A percentile compares a stretch with the other conserved stretches of the same genome.
phyloP scores from a whole-genome alignment of 2,797 vertebrate genomes.

The Siniperca obscura region DNA sequence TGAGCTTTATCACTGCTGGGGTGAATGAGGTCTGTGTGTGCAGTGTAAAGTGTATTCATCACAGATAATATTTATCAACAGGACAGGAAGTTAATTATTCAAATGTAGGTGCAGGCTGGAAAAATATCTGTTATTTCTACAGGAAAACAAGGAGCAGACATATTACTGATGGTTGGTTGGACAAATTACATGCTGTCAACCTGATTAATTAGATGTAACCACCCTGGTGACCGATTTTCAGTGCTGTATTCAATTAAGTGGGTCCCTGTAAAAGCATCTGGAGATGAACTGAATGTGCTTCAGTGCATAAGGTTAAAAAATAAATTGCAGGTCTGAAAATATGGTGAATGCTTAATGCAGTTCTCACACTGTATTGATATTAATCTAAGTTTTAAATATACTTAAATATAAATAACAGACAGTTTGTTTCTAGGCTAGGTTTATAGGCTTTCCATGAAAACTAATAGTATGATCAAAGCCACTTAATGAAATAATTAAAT shows the following conservation, averaged over 20 bases:
- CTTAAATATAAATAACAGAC: neutral
- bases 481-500: neutral
- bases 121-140: constrained; percentile 39
- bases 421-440: neutral
- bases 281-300: constrained; percentile 45
- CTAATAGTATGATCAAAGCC: neutral
- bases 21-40: constrained; percentile 23
- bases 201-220: constrained; percentile 65
- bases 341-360: constrained; percentile 1
- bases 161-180: constrained; percentile 58
- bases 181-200: constrained; percentile 61
- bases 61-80: constrained; percentile 49
- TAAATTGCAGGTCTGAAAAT: constrained; percentile 31
- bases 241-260: constrained; percentile 53
- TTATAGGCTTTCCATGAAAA: neutral
- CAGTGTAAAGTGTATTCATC: constrained; percentile 14
- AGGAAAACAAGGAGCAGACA: constrained; percentile 52
- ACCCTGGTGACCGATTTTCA: constrained; percentile 43
- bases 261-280: constrained; percentile 41
- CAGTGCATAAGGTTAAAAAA: constrained; percentile 31
- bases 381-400: neutral
- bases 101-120: constrained; percentile 31
- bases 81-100: constrained; percentile 49
- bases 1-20: constrained; percentile 22
- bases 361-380: neutral